phyloP scores from a whole-genome alignment of 2,113 vertebrate genomes.

The Polypterus senegalus region DNA sequence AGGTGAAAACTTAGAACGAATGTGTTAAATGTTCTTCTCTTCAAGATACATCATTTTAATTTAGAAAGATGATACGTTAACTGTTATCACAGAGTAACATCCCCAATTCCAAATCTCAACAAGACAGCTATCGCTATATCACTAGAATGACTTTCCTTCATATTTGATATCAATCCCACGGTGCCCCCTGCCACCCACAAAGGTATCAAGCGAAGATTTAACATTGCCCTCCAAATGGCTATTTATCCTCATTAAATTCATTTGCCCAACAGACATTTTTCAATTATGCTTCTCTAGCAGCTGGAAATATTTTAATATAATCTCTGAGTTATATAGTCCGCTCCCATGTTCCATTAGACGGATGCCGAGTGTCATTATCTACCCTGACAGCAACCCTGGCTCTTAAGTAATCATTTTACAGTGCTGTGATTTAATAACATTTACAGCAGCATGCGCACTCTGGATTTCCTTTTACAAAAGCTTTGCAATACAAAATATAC shows the following conservation, averaged over 20 bases:
- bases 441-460: background rate
- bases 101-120: background rate
- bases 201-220: conserved; percentile 1
- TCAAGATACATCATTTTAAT: no score
- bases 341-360: conserved; percentile 18
- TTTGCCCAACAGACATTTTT: conserved; percentile 12
- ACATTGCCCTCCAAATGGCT: conserved; percentile 1
- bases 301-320: conserved; percentile 27
- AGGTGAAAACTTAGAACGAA: no score
- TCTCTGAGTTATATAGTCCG: conserved; percentile 25
- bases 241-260: conserved; percentile 17
- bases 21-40: no score
- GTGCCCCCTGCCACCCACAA: background rate
- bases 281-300: conserved; percentile 8
- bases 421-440: conserved; percentile 29
- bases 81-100: background rate
- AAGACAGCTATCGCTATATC: background rate
- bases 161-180: no score
- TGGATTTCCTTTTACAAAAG: no score
- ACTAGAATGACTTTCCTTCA: background rate
- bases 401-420: conserved; percentile 34
- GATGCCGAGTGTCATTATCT: conserved; percentile 27
- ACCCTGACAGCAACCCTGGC: conserved; percentile 18
- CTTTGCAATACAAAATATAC: no score
- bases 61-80: no score